Percentiles rank a stretch among this genome's conserved stretches.
Evolutionary conservation across 2,888 invertebrate species (phyloP).

Genomic region (Hirtodrosophila cameraria): DNA sequence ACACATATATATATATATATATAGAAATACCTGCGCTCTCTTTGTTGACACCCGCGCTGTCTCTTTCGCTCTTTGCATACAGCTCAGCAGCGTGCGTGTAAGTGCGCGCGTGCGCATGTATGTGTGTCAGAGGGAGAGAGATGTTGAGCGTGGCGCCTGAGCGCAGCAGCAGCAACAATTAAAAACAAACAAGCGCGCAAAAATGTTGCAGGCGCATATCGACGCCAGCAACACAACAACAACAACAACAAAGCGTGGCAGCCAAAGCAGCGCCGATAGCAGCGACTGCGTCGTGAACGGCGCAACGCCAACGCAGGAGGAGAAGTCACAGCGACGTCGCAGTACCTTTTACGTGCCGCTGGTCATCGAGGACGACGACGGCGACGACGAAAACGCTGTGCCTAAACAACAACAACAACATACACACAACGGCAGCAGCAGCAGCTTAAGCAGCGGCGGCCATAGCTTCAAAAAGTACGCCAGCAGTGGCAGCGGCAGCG

Average conservation of each 20-base stretch:
- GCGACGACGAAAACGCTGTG: slow-evolving; percentile 38
- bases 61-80: slow-evolving; percentile 16
- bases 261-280: slow-evolving; percentile 48
- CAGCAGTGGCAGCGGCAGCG: slow-evolving; percentile 22
- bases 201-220: slow-evolving; percentile 73
- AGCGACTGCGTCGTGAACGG: slow-evolving; percentile 39
- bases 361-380: slow-evolving; percentile 81
- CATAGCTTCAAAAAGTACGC: slow-evolving; percentile 60
- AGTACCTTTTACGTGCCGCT: slow-evolving; percentile 91
- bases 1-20: slow-evolving; percentile 10
- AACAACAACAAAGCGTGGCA: slow-evolving; percentile 25
- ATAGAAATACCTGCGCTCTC: slow-evolving; percentile 41
- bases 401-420: slow-evolving; percentile 15
- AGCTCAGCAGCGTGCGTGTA: slow-evolving; percentile 3
- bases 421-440: slow-evolving; percentile 48
- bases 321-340: slow-evolving; percentile 87
- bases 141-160: slow-evolving; percentile 50
- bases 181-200: slow-evolving; percentile 61
- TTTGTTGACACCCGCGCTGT: slow-evolving; percentile 24
- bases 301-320: slow-evolving; percentile 75
- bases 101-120: slow-evolving; percentile 11
- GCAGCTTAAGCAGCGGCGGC: slow-evolving; percentile 53
- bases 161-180: slow-evolving; percentile 52
- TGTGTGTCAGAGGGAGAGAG: slow-evolving; percentile 15
- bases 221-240: slow-evolving; percentile 58